Conservation (phyloP, 2,113 vertebrate genomes). For the Alexandromys fortis region DNA sequence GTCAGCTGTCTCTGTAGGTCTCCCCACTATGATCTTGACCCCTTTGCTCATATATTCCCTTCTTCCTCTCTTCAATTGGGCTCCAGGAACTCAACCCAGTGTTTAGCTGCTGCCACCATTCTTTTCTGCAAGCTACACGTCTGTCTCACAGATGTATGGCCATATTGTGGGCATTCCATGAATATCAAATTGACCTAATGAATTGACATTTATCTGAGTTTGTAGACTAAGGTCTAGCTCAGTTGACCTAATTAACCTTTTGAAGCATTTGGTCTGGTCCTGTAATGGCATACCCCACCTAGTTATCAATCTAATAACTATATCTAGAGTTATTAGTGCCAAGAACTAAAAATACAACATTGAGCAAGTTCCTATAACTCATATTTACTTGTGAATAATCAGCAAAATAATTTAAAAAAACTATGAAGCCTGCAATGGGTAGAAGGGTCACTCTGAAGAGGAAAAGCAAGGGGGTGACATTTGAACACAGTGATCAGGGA, state of each 20-base stretch:
- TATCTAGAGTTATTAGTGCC: not conserved
- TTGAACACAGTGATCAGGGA: not conserved
- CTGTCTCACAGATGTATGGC: not conserved
- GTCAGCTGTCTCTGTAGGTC: no score
- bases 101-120: no score
- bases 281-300: not conserved
- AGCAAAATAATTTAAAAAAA: not conserved
- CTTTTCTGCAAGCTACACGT: not conserved
- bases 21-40: no score
- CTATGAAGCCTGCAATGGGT: not conserved
- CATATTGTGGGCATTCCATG: not conserved
- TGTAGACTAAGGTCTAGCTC: not conserved
- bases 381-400: not conserved
- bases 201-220: not conserved
- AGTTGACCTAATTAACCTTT: not conserved
- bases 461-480: not conserved
- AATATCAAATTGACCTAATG: not conserved
- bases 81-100: no score
- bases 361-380: not conserved
- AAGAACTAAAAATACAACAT: not conserved
- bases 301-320: not conserved
- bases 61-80: no score
- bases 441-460: not conserved
- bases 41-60: no score
- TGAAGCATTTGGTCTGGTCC: constrained; percentile 8